phyloP scores from a whole-genome alignment of 2,113 vertebrate genomes.

The Coptodon rendalli region DNA sequence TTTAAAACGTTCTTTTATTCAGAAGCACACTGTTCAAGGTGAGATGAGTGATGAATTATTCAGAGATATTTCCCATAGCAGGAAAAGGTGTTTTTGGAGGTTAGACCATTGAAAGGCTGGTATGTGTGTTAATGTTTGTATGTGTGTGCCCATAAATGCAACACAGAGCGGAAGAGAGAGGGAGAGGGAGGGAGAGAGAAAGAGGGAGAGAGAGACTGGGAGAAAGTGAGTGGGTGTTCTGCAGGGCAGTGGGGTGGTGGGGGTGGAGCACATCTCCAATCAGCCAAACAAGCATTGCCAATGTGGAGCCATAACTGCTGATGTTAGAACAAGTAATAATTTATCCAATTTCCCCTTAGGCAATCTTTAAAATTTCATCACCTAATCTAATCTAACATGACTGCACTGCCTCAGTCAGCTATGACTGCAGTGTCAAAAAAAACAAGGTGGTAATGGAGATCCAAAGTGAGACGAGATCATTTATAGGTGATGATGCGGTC shows the following conservation, averaged over 20 bases:
- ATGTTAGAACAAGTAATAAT: constrained; percentile 49
- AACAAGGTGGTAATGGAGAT: constrained; percentile 26
- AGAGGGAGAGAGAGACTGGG: background rate
- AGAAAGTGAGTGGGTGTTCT: constrained; percentile 43
- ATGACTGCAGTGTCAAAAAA: constrained; percentile 8
- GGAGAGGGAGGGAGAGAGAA: background rate
- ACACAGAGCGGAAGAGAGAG: background rate
- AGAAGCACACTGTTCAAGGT: constrained; percentile 60
- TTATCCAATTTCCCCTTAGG: constrained; percentile 26
- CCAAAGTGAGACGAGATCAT: constrained; percentile 3
- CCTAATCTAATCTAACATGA: constrained; percentile 51
- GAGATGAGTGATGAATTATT: constrained; percentile 69
- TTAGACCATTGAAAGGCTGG: constrained; percentile 45
- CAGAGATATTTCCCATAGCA: constrained; percentile 56
- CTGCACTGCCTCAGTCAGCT: constrained; percentile 11
- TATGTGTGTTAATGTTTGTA: background rate
- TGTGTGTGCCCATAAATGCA: constrained; percentile 4
- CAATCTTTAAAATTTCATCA: constrained; percentile 53
- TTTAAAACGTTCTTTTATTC: constrained; percentile 65
- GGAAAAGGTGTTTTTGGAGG: constrained; percentile 62
- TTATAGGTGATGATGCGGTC: constrained; percentile 2
- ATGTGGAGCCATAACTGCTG: constrained; percentile 38
- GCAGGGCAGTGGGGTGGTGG: constrained; percentile 30
- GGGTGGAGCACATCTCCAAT: constrained; percentile 36
- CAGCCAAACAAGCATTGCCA: constrained; percentile 41